Base-by-base conservation (phyloP, 2,888 invertebrate genomes). In the Cheilosia urbana region DNA sequence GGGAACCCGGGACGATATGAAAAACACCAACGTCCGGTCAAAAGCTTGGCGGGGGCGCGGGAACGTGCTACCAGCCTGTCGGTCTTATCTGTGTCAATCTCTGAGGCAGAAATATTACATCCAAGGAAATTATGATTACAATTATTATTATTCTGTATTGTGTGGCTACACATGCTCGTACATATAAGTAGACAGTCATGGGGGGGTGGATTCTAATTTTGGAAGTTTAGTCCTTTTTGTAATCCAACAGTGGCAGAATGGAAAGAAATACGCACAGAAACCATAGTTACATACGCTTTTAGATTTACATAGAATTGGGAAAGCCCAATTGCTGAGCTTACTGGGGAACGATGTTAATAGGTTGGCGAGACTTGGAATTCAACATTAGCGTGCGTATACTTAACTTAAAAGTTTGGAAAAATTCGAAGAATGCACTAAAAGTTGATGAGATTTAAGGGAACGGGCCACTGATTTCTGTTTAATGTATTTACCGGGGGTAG, bases 71-170 rank as follows among this genome's bases (percentile, higher is more conserved):
- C 37, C 21, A 15, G 7, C 11, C 21, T n/a, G 45, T 24, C 24
- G 24, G 24, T 7, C 40, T 60, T 60, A 71, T 71, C 71, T 49
- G 2, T 27, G 49, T 24, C 71, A 71, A 71, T 71, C 71, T 24
- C 21, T 45, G 40, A 21, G 60, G 24, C 5, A 40, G 5, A 49
- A 37, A 17, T 58, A 47, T 49, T 11, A 47, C n/a, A 19, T 30
- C 24, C n/a, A 9, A 19, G 21, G 21, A 34, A 11, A 34, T 49
- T n/a, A 17, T 45, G 27, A 42, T 62, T 7, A 19, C 19, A 49
- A 47, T 30, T 47, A 30, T 47, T 63, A 37, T 60, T 30, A 13
- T 9, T 21, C 13, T 24, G 24, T 24, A 40, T 24, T 9, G 27
- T 37, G 13, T 13, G 13, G 37, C 13, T 37, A 37, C 13, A 37